Evolutionary conservation across 1,140 invertebrate species (phyloP), one percentile per base, ranked within the genome.

Genomic region (Protaetia brevitarsis): DNA sequence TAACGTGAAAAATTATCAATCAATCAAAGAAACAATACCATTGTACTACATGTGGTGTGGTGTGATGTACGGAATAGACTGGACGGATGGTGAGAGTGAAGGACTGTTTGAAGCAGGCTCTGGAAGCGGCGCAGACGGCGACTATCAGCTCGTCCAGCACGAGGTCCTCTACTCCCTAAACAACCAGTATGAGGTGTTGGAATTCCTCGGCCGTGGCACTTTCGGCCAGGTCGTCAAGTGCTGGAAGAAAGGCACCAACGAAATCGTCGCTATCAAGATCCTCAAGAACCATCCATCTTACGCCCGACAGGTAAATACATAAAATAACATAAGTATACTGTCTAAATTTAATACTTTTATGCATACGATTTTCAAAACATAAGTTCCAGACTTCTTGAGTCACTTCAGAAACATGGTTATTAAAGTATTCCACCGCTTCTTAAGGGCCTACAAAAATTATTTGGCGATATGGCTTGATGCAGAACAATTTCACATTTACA

Each of bases 151-250:
- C 77, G 96, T 98, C 28, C 95, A 98, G 81, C 96, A 99, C 82
- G 97, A 98, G 82, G 96, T 97, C 69, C 88, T 99, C 67, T 97
- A 96, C 81, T 98, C 95, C 63, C 91, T 93, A 80, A 91, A 87
- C 36, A 90, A 90, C 71, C 91, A 94, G 77, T 98, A 98, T 82
- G 95, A 98, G 83, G 97, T 99, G 66, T 84, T 99, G 72, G 97
- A 99, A 81, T 99, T 99, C 82, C 86, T 99, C 68, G 97, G 97
- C 71, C 88, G 97, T 71, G 96, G 97, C 70, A 99, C 97, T 59
- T 99, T 99, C 84, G 97, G 97, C 67, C 97, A 99, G 87, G 97
- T 99, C 72, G 97, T 99, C 72, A 99, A 99, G 84, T 99, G 97
- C 81, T 99, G 97, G 97, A 99, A 99, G 81, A 98, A 98, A 80